Conservation (phyloP, 2,888 invertebrate genomes). For the Iphiclides podalirius region DNA sequence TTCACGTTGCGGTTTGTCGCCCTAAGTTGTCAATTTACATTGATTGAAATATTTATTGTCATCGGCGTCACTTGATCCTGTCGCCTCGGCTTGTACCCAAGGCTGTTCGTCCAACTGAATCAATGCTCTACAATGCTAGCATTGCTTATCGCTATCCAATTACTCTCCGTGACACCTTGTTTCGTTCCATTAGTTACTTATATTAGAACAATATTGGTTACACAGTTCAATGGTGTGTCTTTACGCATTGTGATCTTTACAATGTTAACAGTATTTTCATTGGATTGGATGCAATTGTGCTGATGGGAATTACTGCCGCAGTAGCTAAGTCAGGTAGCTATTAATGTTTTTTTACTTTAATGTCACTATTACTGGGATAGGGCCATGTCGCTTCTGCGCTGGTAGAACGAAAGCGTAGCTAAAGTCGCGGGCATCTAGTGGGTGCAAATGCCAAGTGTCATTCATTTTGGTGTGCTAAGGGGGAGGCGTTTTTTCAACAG, state of each 20-base stretch:
- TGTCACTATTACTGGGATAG: too few relatives aligned
- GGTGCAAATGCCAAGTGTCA: too few relatives aligned
- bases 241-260: background rate
- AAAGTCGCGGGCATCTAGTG: too few relatives aligned
- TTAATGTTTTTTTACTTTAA: too few relatives aligned
- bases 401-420: too few relatives aligned
- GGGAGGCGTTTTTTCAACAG: too few relatives aligned
- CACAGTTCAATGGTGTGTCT: slow-evolving; percentile 16
- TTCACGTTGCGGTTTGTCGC: background rate
- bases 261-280: background rate
- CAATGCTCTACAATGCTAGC: slow-evolving; percentile 10
- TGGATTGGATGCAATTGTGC: too few relatives aligned
- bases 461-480: too few relatives aligned
- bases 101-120: slow-evolving; percentile 20
- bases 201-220: slow-evolving; percentile 9
- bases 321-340: too few relatives aligned
- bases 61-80: slow-evolving; percentile 12
- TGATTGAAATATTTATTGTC: slow-evolving; percentile 22
- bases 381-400: too few relatives aligned
- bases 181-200: slow-evolving; percentile 16
- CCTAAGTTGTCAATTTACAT: background rate
- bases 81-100: slow-evolving; percentile 16
- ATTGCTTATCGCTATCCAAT: slow-evolving; percentile 16
- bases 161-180: slow-evolving; percentile 24
- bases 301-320: too few relatives aligned